Evolutionary conservation across 2,888 invertebrate genomes (phyloP).

Genomic region (Hypsopygia costalis): DNA sequence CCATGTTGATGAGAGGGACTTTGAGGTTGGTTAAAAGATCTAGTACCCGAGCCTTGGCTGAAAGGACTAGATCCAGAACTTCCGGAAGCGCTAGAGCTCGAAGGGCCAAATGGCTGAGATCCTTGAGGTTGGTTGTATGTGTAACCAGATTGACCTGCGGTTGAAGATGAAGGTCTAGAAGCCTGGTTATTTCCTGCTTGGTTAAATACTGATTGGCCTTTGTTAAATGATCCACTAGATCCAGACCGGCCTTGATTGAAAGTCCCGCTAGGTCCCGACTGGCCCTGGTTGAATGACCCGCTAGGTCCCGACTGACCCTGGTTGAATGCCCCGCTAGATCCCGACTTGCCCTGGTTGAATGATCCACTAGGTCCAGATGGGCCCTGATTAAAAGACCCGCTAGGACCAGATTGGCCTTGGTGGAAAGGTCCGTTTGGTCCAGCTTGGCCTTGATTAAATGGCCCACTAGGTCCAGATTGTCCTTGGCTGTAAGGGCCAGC

Average conservation of each 20-base stretch:
- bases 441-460: too few relatives aligned
- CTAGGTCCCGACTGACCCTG: not conserved
- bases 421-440: too few relatives aligned
- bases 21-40: slow-evolving; percentile 13
- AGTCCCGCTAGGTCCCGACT: not conserved
- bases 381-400: not conserved
- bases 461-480: too few relatives aligned
- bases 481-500: too few relatives aligned
- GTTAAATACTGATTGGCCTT: too few relatives aligned
- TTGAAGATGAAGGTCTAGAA: not conserved
- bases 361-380: not conserved
- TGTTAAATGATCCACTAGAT: too few relatives aligned
- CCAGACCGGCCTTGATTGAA: not conserved
- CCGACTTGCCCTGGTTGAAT: not conserved
- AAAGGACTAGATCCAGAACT: slow-evolving; percentile 8
- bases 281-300: not conserved
- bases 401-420: not conserved
- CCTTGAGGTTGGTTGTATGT: slow-evolving; percentile 18
- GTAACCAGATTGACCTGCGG: not conserved
- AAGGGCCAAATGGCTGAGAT: slow-evolving; percentile 5
- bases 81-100: not conserved
- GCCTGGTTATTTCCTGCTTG: not conserved
- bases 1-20: slow-evolving; percentile 9
- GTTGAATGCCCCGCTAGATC: not conserved
- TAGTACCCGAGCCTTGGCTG: slow-evolving; percentile 11